Evolutionary conservation across 2,797 vertebrate genomes (phyloP).

Genomic region (Myotis daubentonii): DNA sequence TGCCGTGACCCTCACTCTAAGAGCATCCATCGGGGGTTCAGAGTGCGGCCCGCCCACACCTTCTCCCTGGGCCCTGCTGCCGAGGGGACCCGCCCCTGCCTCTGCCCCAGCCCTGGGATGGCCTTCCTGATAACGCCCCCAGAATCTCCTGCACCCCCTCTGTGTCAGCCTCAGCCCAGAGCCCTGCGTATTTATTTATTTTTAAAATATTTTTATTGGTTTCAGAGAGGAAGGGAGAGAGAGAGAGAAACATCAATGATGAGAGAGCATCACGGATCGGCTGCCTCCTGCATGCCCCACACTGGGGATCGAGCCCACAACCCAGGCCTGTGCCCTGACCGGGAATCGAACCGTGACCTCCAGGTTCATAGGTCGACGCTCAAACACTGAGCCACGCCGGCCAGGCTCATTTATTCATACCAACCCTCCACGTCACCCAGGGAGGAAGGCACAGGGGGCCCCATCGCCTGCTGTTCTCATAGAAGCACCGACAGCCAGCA

Average conservation of each 20-base stretch:
- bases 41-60: background rate
- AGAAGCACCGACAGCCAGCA: background rate
- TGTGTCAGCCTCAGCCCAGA: background rate
- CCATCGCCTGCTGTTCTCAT: background rate
- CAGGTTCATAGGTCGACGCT: too few species aligned
- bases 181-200: too few species aligned
- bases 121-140: background rate
- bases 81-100: accelerated
- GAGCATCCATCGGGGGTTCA: accelerated
- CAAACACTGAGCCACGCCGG: too few species aligned
- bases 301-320: too few species aligned
- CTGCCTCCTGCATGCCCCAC: too few species aligned
- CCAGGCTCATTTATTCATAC: too few species aligned
- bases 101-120: background rate
- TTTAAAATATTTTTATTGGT: too few species aligned
- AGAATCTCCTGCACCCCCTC: background rate
- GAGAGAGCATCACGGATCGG: too few species aligned
- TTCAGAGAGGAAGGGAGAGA: too few species aligned
- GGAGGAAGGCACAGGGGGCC: background rate
- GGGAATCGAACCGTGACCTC: too few species aligned
- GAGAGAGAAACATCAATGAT: too few species aligned
- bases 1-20: accelerated
- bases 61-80: background rate
- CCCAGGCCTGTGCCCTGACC: too few species aligned
- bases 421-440: accelerated